phyloP scores from a whole-genome alignment of 2,888 invertebrate genomes.

The Aleiodes alternator region DNA sequence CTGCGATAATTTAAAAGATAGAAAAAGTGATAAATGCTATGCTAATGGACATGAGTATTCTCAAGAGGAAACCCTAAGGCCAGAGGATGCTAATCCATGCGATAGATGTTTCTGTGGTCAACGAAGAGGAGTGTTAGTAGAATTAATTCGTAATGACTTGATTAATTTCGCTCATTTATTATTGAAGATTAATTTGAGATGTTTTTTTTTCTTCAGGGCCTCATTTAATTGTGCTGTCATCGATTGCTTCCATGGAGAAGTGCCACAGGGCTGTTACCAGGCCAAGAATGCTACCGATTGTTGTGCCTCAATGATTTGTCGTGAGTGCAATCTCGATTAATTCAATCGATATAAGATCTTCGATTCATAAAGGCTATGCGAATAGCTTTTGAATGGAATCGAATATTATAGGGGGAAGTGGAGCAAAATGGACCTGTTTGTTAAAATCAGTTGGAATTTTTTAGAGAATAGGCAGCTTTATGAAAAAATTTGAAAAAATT shows the following conservation, averaged over 20 bases:
- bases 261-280: slow-evolving; percentile 56
- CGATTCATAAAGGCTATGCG: too few relatives aligned
- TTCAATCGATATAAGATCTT: background rate
- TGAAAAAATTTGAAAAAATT: too few relatives aligned
- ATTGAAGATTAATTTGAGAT: background rate
- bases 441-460: too few relatives aligned
- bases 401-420: too few relatives aligned
- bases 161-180: background rate
- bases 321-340: slow-evolving; percentile 57
- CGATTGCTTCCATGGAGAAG: slow-evolving; percentile 54
- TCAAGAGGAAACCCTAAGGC: slow-evolving; percentile 58
- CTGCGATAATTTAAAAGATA: slow-evolving; percentile 59
- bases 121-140: slow-evolving; percentile 54
- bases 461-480: too few relatives aligned
- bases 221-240: slow-evolving; percentile 60
- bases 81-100: slow-evolving; percentile 63
- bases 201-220: slow-evolving; percentile 49
- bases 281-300: slow-evolving; percentile 45
- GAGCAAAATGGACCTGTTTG: too few relatives aligned
- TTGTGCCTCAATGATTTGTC: slow-evolving; percentile 61
- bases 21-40: slow-evolving; percentile 62
- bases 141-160: background rate
- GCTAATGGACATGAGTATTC: slow-evolving; percentile 60
- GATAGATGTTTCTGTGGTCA: slow-evolving; percentile 59
- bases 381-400: too few relatives aligned